phyloP scores from a whole-genome alignment of 2,888 invertebrate species.

The Acanthoscelides obtectus region DNA sequence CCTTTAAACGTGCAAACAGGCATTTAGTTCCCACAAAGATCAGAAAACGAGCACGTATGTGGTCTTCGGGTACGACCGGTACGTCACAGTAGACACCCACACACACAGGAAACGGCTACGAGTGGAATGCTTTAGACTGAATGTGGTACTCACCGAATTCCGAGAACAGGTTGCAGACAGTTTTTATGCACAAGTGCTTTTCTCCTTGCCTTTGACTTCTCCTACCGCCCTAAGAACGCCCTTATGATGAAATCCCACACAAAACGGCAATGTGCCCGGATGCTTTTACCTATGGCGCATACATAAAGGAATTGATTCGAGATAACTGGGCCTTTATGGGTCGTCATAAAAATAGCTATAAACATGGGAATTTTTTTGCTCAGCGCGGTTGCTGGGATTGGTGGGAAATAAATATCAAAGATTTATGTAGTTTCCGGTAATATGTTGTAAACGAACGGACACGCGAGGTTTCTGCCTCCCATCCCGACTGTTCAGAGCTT shows the following conservation, averaged over 20 bases:
- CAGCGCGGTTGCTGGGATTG: background rate
- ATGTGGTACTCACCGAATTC: constrained; percentile 20
- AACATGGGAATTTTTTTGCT: background rate
- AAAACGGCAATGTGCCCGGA: background rate
- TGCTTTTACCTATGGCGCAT: background rate
- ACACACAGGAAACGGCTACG: constrained; percentile 21
- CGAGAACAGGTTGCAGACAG: constrained; percentile 23
- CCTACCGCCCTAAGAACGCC: constrained; percentile 21
- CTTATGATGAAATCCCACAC: constrained; percentile 7
- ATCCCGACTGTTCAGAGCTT: no score
- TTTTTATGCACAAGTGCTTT: constrained; percentile 23
- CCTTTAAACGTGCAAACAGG: constrained; percentile 1
- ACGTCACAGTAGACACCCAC: background rate
- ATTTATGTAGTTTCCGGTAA: no score
- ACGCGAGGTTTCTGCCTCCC: no score
- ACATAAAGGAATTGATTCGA: background rate
- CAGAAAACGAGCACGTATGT: constrained; percentile 15
- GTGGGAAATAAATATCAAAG: background rate
- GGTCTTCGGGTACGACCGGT: constrained; percentile 9
- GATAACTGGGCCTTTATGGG: background rate
- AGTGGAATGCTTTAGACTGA: constrained; percentile 21
- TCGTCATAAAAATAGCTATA: background rate
- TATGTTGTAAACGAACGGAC: no score
- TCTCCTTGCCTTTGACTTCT: constrained; percentile 24
- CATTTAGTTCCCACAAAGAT: constrained; percentile 1